A percentile compares a stretch with the other conserved stretches of the same genome.
Conservation (phyloP, 2,888 invertebrate species). For the Hymenopus coronatus region DNA sequence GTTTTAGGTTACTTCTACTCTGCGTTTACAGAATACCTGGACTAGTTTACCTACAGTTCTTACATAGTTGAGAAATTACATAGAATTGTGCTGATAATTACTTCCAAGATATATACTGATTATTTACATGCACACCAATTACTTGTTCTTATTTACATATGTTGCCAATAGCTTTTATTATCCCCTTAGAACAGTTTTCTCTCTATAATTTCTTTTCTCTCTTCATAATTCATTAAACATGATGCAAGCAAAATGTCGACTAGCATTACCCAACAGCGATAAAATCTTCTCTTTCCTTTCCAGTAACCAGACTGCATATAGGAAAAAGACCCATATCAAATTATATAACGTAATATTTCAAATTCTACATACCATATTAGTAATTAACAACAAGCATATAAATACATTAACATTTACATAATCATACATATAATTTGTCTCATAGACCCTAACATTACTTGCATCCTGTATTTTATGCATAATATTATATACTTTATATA, state of each 20-base stretch:
- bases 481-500: slow-evolving; percentile 6
- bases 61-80: no score
- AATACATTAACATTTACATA: slow-evolving; percentile 23
- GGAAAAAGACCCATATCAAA: slow-evolving; percentile 8
- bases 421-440: slow-evolving; percentile 4
- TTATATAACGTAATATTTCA: neutral
- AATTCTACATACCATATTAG: slow-evolving; percentile 1
- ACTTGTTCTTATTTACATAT: no score
- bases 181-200: no score
- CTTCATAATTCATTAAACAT: neutral
- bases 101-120: no score
- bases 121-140: no score
- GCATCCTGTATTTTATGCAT: slow-evolving; percentile 6
- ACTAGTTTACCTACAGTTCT: no score
- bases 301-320: slow-evolving; percentile 2
- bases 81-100: no score
- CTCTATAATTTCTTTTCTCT: no score
- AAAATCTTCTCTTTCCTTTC: neutral
- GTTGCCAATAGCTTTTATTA: no score
- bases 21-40: no score
- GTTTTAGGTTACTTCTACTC: no score
- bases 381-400: slow-evolving; percentile 17
- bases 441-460: slow-evolving; percentile 6
- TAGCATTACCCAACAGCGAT: neutral
- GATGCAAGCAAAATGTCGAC: neutral